Base-by-base conservation (phyloP, 1,140 invertebrate genomes). In the Drosophila fuyamai region DNA sequence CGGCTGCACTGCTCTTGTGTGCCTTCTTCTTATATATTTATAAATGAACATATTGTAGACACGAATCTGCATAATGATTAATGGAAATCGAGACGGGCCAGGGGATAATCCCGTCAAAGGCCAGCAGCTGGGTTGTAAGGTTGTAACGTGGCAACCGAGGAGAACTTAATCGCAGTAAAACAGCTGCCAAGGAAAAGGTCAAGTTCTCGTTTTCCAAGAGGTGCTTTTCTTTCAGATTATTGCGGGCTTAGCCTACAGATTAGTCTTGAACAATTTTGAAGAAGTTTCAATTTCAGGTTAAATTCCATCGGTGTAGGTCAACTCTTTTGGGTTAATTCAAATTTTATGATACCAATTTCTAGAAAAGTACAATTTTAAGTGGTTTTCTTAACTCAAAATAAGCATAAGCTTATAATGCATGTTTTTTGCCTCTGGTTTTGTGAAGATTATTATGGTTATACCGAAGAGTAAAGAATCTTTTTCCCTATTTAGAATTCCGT, bases 11-110 rank as follows among this genome's bases (percentile, higher is more conserved):
- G 32, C 23, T 18, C 38, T 41, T 27, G 14, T 27, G 43, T 29
- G 13, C 16, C 3, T 46, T 23, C 46, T 65, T 38, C 48, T 16
- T 40, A 36, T 41, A 18, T 38, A 32, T 61, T 72, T 40, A 29
- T 61, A 62, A 79, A 70, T 60, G 71, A 59, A 74, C 66, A 67
- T 60, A 47, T 65, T 72, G 59, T 65, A 66, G 44, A 53, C 59
- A 47, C 40, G 35, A 71, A 71, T 71, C 65, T 43, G 55, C 62
- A 68, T 58, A 61, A 61, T 44, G 62, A 77, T 44, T 54, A 80
- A 65, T 70, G 54, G 23, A 62, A 55, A 71, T 58, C 6, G 55
- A 76, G 76, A 57, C 29, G 46, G 13, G 13, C 12, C 4, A 27
- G 48, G 32, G 18, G 10, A 70, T 70, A 55, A 44, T 57, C 56